These are phyloP conservation scores for Catonia carolina DNA, from an alignment of 2,888 invertebrate genomes.

Conservation along the genomic window DNA sequence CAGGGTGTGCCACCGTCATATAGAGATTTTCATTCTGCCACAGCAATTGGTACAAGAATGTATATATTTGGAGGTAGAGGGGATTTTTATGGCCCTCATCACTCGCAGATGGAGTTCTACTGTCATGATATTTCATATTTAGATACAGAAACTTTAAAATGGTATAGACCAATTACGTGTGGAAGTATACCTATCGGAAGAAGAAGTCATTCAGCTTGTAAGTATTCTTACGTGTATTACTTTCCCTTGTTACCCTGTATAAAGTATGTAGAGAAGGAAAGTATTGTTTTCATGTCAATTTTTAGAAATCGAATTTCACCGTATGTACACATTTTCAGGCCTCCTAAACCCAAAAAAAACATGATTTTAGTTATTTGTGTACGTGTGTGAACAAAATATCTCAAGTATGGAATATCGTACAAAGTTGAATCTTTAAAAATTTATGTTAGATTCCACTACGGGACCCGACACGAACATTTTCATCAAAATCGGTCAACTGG, in stretches of 20 bases:
- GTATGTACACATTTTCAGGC: no score
- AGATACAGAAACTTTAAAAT: constrained; percentile 61
- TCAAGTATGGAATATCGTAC: no score
- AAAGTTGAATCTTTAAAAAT: neutral
- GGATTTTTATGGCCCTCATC: constrained; percentile 58
- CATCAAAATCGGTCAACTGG: no score
- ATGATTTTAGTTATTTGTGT: no score
- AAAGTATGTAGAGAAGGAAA: no score
- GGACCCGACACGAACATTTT: no score
- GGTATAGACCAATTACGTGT: constrained; percentile 56
- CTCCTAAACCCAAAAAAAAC: no score
- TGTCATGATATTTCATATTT: constrained; percentile 69
- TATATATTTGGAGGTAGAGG: constrained; percentile 87
- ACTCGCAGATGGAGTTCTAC: constrained; percentile 65
- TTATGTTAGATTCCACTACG: neutral
- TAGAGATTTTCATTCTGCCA: constrained; percentile 85
- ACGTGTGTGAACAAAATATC: no score
- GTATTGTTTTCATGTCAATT: no score
- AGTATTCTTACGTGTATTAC: constrained; percentile 42
- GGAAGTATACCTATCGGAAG: constrained; percentile 69
- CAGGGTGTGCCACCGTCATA: constrained; percentile 51
- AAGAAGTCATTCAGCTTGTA: constrained; percentile 87
- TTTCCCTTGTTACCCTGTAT: no score
- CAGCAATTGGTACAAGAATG: constrained; percentile 69
- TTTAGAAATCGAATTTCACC: no score